These are phyloP conservation scores for Cossypha niveicapilla DNA, from an alignment of 2,797 vertebrate genomes.

Conservation along the genomic window DNA sequence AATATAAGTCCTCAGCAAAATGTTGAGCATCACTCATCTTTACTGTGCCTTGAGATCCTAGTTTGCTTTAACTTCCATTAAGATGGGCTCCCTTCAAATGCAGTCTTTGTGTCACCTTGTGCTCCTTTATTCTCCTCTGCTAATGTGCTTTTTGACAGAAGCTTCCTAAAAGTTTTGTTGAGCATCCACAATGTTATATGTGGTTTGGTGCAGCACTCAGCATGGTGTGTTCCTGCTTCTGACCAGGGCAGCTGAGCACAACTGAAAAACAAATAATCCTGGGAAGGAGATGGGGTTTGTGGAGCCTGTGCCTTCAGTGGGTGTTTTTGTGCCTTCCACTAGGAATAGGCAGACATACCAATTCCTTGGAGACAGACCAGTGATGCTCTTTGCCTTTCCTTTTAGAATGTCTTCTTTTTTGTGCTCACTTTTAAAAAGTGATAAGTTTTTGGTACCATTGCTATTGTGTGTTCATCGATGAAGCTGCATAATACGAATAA, in stretches of 20 bases:
- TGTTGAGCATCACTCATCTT: not conserved
- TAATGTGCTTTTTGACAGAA: not conserved
- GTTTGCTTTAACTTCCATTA: not conserved
- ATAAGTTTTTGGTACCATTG: not conserved
- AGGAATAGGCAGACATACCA: not conserved
- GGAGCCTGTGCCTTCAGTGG: not conserved
- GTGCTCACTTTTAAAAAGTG: not conserved
- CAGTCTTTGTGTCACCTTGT: not conserved
- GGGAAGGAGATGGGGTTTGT: not conserved
- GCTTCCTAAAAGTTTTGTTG: not conserved
- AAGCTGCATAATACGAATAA: not conserved
- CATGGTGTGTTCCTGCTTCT: not conserved
- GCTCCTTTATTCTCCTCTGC: not conserved
- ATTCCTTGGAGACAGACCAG: not conserved
- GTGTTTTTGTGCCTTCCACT: not conserved
- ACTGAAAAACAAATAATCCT: not conserved
- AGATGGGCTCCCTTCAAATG: not conserved
- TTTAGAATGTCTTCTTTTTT: not conserved
- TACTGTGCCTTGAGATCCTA: not conserved
- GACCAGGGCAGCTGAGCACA: not conserved
- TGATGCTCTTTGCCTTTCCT: not conserved
- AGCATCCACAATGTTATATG: accelerated
- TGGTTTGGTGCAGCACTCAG: not conserved
- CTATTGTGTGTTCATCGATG: accelerated
- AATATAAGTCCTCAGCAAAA: not conserved